Base-by-base conservation (phyloP, 2,113 vertebrate genomes). In the Rhynchopsitta pachyrhyncha region DNA sequence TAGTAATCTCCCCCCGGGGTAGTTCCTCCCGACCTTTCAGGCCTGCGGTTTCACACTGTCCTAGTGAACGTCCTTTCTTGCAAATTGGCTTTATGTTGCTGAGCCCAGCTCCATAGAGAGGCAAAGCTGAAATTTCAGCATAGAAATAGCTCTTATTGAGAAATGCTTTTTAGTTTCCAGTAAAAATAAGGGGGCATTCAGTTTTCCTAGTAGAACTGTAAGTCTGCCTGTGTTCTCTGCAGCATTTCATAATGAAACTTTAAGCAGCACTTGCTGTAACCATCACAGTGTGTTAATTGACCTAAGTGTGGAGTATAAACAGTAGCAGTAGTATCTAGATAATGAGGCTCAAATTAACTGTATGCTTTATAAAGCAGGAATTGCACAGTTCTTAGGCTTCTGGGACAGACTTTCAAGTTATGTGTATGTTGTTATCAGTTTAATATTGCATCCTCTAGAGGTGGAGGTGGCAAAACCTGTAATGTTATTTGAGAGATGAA, bases 11-110 rank as follows among this genome's bases (percentile, higher is more conserved):
- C 27, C 3, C 28, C 15, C 29, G 50, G 27, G 50, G 50, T 31
- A 0, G 13, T 7, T 14, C 2, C 3, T 60, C 18, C n/a, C 5
- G 15, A 2, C 5, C 69, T 10, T 23, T 15, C 59, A 0, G 8
- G 19, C 1, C 24, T 22, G 71, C 71, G 25, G 13, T 7, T 13
- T 5, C n/a, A 5, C 50, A 3, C 46, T 59, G 28, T 2, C 46
- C 41, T 5, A 5, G 47, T 5, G 25, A 64, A 12, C 11, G 28
- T 31, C 18, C 29, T 31, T 19, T 47, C n/a, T 57, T 22, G 17
- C 31, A 20, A 10, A 18, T 31, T 4, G 37, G 17, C 0, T 24
- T 31, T 41, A 22, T 20, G 0, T 4, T 12, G 80, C 6, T 9
- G 59, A 41, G 33, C 41, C 50, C n/a, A 4, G 46, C 53, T 52